phyloP scores from a whole-genome alignment of 1,140 invertebrate species.

The Anastrepha ludens region DNA sequence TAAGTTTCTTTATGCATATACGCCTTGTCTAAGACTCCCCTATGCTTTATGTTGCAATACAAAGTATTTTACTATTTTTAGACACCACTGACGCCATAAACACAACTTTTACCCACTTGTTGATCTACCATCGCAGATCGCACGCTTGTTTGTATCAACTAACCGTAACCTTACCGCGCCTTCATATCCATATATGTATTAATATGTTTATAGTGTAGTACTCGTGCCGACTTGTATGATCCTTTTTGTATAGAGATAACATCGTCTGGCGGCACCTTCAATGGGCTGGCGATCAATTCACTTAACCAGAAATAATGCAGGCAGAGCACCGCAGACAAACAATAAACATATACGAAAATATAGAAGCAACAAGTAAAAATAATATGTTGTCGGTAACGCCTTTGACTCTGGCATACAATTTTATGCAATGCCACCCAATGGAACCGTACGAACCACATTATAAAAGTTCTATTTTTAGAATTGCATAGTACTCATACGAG shows the following conservation, averaged over 20 bases:
- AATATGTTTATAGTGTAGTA: neutral
- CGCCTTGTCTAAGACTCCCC: too few relatives aligned
- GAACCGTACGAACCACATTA: neutral
- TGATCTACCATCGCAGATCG: neutral
- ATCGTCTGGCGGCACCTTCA: slow-evolving; percentile 38
- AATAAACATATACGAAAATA: neutral
- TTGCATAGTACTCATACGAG: neutral
- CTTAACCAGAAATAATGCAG: neutral
- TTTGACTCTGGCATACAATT: slow-evolving; percentile 15
- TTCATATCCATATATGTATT: neutral
- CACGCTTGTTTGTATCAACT: neutral
- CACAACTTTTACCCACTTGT: neutral
- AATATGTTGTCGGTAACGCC: slow-evolving; percentile 34
- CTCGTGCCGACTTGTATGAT: neutral
- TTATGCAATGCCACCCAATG: slow-evolving; percentile 27
- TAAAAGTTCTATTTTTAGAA: neutral
- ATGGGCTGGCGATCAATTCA: neutral
- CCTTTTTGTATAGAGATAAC: slow-evolving; percentile 38
- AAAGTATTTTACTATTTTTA: neutral
- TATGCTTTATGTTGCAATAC: neutral
- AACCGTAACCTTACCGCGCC: neutral
- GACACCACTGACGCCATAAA: slow-evolving; percentile 24
- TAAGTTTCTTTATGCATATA: too few relatives aligned
- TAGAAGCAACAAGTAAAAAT: neutral
- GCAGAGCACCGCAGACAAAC: neutral